phyloP scores from a whole-genome alignment of 2,888 invertebrate genomes.

The Cosmorhoe ocellata region DNA sequence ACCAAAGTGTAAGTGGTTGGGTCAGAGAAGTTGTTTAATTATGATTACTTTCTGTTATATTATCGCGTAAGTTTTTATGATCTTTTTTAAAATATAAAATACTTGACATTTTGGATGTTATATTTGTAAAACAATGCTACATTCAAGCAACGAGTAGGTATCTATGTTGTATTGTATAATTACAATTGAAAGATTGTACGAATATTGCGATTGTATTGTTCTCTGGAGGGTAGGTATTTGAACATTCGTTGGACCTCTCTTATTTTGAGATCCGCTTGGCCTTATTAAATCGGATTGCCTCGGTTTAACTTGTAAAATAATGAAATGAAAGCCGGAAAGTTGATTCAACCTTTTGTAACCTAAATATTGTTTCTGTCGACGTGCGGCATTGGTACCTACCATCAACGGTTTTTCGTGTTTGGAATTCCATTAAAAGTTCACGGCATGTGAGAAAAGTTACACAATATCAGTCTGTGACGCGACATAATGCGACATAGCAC shows the following conservation, averaged over 20 bases:
- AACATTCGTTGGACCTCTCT: too few relatives aligned
- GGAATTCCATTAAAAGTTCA: constrained; percentile 32
- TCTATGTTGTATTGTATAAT: too few relatives aligned
- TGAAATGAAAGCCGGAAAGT: constrained; percentile 8
- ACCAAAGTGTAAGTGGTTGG: neutral
- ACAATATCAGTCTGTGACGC: constrained; percentile 8
- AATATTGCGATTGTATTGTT: too few relatives aligned
- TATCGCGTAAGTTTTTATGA: too few relatives aligned
- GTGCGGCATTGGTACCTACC: constrained; percentile 19
- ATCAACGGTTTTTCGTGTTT: constrained; percentile 22
- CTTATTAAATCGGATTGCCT: neutral
- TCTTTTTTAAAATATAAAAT: too few relatives aligned
- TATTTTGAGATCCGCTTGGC: neutral
- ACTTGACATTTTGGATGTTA: too few relatives aligned
- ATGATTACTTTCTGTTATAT: neutral
- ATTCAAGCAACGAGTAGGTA: too few relatives aligned
- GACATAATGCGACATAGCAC: neutral
- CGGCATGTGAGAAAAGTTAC: constrained; percentile 16
- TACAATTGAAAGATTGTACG: too few relatives aligned
- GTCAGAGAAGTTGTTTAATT: neutral
- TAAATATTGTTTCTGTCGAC: constrained; percentile 16
- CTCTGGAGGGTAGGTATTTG: too few relatives aligned
- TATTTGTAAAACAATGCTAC: too few relatives aligned
- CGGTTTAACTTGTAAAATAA: constrained; percentile 4
- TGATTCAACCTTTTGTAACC: constrained; percentile 18